Evolutionary conservation across 2,888 invertebrate species (phyloP).

Genomic region (Callyntrura guangdongensis): DNA sequence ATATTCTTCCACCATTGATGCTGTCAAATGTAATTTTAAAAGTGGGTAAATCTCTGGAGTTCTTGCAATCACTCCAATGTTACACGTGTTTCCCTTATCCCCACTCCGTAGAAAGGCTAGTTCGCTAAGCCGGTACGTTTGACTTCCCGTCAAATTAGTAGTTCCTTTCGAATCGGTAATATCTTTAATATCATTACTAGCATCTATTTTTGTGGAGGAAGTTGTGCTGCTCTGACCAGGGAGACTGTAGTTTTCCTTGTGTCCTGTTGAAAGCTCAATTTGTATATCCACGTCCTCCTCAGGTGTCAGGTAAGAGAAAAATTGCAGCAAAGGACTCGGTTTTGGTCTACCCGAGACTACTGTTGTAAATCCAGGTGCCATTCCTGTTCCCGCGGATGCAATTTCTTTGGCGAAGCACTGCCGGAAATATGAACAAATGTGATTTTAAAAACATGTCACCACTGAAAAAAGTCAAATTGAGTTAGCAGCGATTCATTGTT

Average conservation of each 20-base stretch:
- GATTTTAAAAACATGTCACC: too few relatives aligned
- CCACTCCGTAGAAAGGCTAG: slow-evolving; percentile 87
- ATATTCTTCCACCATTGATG: slow-evolving; percentile 86
- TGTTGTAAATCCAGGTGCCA: slow-evolving; percentile 86
- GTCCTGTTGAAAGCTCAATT: slow-evolving; percentile 82
- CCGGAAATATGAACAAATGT: neutral
- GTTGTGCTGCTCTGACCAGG: neutral
- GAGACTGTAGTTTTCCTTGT: slow-evolving; percentile 79
- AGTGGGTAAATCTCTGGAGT: slow-evolving; percentile 86
- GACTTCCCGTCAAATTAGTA: slow-evolving; percentile 26
- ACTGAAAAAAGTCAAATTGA: too few relatives aligned
- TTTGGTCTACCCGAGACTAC: slow-evolving; percentile 87
- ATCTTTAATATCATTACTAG: neutral
- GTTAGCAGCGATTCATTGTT: neutral
- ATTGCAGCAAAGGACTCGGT: slow-evolving; percentile 86
- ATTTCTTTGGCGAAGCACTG: slow-evolving; percentile 86
- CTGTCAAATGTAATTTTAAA: slow-evolving; percentile 86
- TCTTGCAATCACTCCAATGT: slow-evolving; percentile 87
- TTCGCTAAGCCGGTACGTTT: slow-evolving; percentile 85
- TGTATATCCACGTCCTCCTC: slow-evolving; percentile 86
- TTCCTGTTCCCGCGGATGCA: slow-evolving; percentile 87
- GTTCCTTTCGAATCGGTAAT: neutral
- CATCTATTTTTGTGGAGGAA: neutral
- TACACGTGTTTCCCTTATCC: slow-evolving; percentile 87
- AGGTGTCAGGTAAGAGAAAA: slow-evolving; percentile 87